Conservation (phyloP, 2,113 vertebrate genomes). For the Catharus fuscescens region DNA sequence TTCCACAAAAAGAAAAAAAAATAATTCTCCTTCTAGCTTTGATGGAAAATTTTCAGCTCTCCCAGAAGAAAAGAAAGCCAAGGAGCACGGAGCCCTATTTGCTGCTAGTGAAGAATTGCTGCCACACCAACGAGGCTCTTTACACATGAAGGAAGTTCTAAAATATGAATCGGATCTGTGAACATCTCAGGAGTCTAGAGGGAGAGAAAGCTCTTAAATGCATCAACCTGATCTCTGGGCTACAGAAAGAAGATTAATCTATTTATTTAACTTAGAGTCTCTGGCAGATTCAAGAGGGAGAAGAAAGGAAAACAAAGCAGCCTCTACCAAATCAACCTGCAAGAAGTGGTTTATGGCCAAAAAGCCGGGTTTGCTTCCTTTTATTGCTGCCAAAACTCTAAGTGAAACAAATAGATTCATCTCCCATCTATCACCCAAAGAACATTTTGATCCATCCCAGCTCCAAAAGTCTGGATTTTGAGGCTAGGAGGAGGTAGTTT, state of each 20-base stretch:
- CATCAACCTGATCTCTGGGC: constrained; percentile 28
- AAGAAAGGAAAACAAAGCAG: constrained; percentile 13
- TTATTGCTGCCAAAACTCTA: background rate
- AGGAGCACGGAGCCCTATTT: background rate
- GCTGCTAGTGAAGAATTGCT: constrained; percentile 23
- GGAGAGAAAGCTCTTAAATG: constrained; percentile 42
- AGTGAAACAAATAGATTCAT: constrained; percentile 32
- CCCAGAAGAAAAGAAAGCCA: constrained; percentile 1
- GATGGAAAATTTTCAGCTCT: background rate
- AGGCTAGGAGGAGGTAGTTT: background rate
- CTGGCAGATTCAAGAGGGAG: constrained; percentile 20
- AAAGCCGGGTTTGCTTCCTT: background rate
- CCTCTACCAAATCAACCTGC: background rate
- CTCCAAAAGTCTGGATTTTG: background rate
- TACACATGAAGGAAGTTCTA: constrained; percentile 39
- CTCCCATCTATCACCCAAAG: background rate
- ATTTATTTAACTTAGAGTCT: constrained; percentile 39
- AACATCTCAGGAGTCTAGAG: background rate
- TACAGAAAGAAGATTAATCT: constrained; percentile 20
- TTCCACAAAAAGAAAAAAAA: background rate
- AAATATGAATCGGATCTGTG: constrained; percentile 37
- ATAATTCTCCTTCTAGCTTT: background rate
- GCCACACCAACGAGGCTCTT: background rate
- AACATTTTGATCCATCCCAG: background rate
- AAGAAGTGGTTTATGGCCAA: background rate